Evolutionary conservation across 2,797 vertebrate genomes (phyloP), one percentile per base, ranked within the genome.

Genomic region (Falco concolor): DNA sequence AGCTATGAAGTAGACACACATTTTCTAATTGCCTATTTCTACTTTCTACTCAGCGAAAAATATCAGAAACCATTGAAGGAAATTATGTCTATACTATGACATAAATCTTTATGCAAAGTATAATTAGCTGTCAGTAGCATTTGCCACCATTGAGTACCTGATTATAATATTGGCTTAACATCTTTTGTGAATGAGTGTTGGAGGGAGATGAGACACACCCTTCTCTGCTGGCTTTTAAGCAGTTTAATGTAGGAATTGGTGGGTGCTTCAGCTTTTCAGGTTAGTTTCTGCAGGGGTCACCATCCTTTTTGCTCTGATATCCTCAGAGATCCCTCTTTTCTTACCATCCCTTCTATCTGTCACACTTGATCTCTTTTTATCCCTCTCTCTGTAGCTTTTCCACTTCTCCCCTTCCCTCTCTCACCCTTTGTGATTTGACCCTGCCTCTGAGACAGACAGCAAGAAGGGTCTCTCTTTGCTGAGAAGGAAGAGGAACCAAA

Each of bases 51-150:
- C 38, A 8, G 17, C 89, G 56, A 83, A 90, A 96, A 93, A 86
- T 73, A 84, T 73, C 70, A 74, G 75, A 90, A 94, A 60, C 49
- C 85, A 40, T 13, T 91, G 89, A 89, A 91, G 34, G 74, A 95
- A 93, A 61, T 82, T 11, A 74, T 67, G 36, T 69, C 44, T 84
- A 45, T 87, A 70, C 74, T 84, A 47, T 88, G 65, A 90, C 77
- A 93, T 70, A 94, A 96, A 87, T 91, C 83, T 81, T 93, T 77
- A 67, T 52, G 56, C 4, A 5, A 92, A 82, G 53, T 72, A 60
- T 93, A 89, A 92, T 93, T 96, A 93, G 75, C 81, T 92, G 88
- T 91, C 90, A 91, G 92, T 64, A 83, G 50, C 64, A 72, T 93
- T 94, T 95, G 81, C 60, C 56, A 67, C 86, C 60, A 52, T 2